Evolutionary conservation across 2,888 invertebrate species (phyloP).

Genomic region (Diadegma fenestrale): DNA sequence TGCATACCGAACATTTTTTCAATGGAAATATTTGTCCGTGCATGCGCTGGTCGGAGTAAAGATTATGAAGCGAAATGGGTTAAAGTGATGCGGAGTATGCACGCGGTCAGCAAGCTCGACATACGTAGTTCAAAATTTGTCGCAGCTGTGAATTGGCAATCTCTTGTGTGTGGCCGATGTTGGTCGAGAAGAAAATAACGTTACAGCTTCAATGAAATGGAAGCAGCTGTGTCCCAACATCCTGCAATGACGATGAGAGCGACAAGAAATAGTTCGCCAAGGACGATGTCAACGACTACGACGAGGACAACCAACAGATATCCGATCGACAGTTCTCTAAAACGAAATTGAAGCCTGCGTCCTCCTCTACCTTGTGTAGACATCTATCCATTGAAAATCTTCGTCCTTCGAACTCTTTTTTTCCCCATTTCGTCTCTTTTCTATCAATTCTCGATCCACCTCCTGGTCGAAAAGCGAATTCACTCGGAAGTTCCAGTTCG

Average conservation of each 20-base stretch:
- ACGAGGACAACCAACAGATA: constrained; percentile 32
- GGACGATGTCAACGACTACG: constrained; percentile 49
- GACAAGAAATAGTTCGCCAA: constrained; percentile 8
- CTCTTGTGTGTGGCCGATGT: constrained; percentile 71
- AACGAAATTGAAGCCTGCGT: constrained; percentile 55
- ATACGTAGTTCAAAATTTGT: constrained; percentile 59
- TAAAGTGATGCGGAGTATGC: not conserved
- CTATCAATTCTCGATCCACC: constrained; percentile 33
- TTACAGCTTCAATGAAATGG: constrained; percentile 77
- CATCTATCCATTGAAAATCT: constrained; percentile 9
- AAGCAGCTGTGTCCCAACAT: constrained; percentile 76
- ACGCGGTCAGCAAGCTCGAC: constrained; percentile 6
- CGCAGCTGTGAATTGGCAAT: constrained; percentile 73
- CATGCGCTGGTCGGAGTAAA: not conserved
- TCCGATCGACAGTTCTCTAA: constrained; percentile 39
- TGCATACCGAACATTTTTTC: not conserved
- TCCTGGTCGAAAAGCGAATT: not conserved
- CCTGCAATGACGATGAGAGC: constrained; percentile 35
- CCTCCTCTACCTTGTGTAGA: constrained; percentile 4
- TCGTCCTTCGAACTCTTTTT: constrained; percentile 3
- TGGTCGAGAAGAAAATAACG: constrained; percentile 71
- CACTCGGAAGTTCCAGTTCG: not conserved
- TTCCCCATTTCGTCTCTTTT: not conserved
- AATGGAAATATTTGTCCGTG: not conserved
- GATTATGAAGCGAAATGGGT: not conserved